A percentile compares a stretch with the other conserved stretches of the same genome.
phyloP scores from a whole-genome alignment of 2,113 vertebrate species.

The Psilopogon haemacephalus region DNA sequence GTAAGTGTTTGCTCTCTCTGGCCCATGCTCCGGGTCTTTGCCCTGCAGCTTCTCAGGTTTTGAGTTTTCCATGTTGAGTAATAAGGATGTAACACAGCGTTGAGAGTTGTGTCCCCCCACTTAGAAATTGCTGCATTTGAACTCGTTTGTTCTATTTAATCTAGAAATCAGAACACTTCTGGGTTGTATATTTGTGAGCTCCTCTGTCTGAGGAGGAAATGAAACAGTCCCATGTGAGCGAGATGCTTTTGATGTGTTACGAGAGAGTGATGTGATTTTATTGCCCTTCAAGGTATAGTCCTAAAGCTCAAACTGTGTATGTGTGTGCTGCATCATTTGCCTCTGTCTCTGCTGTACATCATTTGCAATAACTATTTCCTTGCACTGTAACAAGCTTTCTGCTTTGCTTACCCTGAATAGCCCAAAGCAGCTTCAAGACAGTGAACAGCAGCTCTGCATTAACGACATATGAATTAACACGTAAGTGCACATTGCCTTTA shows the following conservation, averaged over 20 bases:
- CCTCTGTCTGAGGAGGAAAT: slow-evolving; percentile 13
- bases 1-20: neutral
- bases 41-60: neutral
- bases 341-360: slow-evolving; percentile 30
- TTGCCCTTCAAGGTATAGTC: slow-evolving; percentile 32
- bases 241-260: neutral
- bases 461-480: slow-evolving; percentile 91
- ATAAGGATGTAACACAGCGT: neutral
- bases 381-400: slow-evolving; percentile 67
- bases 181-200: neutral
- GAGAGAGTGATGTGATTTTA: slow-evolving; percentile 15
- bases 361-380: slow-evolving; percentile 53
- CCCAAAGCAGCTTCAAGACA: slow-evolving; percentile 94
- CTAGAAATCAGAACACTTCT: neutral
- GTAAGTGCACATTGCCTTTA: slow-evolving; percentile 79
- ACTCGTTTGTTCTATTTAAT: neutral
- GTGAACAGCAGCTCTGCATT: slow-evolving; percentile 91
- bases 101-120: neutral
- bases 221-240: neutral
- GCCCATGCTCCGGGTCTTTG: neutral
- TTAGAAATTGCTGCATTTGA: neutral
- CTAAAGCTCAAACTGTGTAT: neutral
- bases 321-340: slow-evolving; percentile 19
- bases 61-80: neutral
- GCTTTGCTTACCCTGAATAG: slow-evolving; percentile 78